Percentiles rank a stretch among this genome's conserved stretches.
phyloP scores from a whole-genome alignment of 2,888 invertebrate species.

The Alsophila aescularia region DNA sequence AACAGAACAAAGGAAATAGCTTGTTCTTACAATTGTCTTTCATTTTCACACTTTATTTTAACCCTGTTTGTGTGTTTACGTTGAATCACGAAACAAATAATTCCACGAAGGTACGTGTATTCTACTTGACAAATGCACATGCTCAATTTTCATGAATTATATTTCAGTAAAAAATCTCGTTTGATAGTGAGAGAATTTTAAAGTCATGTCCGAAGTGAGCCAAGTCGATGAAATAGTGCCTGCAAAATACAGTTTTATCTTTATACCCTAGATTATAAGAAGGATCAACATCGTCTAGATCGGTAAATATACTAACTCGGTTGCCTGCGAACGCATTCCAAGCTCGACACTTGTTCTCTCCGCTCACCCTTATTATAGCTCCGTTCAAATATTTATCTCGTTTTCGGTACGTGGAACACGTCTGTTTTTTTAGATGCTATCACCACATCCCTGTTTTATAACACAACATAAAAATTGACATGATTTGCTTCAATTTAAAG shows the following conservation, averaged over 20 bases:
- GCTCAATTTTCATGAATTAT: no score
- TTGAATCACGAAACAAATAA: no score
- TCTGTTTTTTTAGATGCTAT: conserved; percentile 71
- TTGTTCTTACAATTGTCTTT: no score
- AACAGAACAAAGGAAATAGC: no score
- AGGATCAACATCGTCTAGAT: conserved; percentile 53
- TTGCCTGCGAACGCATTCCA: conserved; percentile 61
- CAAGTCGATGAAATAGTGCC: conserved; percentile 35
- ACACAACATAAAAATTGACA: conserved; percentile 60
- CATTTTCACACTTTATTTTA: no score
- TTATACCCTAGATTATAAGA: conserved; percentile 59
- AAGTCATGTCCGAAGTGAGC: conserved; percentile 22
- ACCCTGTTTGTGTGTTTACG: no score
- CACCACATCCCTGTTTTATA: conserved; percentile 68
- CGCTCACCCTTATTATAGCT: conserved; percentile 73
- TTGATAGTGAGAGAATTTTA: conserved; percentile 10
- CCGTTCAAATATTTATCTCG: conserved; percentile 77
- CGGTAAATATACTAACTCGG: conserved; percentile 47
- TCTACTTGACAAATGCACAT: no score
- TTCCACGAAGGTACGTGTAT: no score
- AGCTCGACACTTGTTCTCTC: conserved; percentile 52
- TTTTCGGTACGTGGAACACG: conserved; percentile 71
- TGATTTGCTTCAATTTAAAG: conserved; percentile 45
- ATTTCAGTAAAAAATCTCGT: no score
- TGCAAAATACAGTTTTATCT: conserved; percentile 46